These are phyloP conservation scores for Oopsacas minuta DNA, from an alignment of 37 sponge, comb jelly and placozoan genomes.

Conservation along the genomic window DNA sequence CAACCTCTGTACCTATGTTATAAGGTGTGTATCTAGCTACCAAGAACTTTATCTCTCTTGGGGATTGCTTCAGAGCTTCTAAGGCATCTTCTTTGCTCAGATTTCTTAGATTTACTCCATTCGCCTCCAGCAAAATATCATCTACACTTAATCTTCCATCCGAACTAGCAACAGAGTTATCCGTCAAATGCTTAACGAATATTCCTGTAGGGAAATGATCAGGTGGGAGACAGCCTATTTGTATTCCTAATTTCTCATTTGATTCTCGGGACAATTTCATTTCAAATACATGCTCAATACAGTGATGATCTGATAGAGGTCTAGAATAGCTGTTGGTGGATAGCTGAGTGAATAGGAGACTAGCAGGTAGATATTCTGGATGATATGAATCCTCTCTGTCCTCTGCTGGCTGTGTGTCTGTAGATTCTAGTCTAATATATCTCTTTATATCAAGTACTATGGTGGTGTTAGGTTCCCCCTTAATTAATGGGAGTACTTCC, in stretches of 20 bases:
- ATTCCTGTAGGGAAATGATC: neutral
- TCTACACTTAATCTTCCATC: neutral
- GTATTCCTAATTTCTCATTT: neutral
- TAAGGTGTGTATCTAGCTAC: neutral
- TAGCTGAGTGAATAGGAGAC: neutral
- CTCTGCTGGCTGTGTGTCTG: neutral
- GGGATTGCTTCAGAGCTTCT: neutral
- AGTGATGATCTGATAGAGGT: neutral
- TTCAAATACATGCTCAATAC: neutral
- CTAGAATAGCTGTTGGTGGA: slow-evolving; percentile 17
- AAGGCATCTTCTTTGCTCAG: neutral
- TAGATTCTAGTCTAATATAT: neutral
- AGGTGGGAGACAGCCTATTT: neutral
- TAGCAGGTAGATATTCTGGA: neutral
- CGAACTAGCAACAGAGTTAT: neutral
- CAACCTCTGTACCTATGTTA: neutral
- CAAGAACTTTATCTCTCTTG: neutral
- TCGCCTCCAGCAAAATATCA: slow-evolving; percentile 14
- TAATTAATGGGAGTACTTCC: neutral
- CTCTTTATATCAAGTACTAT: neutral
- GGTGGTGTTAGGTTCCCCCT: neutral
- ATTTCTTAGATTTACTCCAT: neutral
- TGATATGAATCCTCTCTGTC: neutral
- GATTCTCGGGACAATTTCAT: neutral
- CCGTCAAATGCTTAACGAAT: neutral